Evolutionary conservation across 2,113 vertebrate species (phyloP).

Genomic region (Condylura cristata): DNA sequence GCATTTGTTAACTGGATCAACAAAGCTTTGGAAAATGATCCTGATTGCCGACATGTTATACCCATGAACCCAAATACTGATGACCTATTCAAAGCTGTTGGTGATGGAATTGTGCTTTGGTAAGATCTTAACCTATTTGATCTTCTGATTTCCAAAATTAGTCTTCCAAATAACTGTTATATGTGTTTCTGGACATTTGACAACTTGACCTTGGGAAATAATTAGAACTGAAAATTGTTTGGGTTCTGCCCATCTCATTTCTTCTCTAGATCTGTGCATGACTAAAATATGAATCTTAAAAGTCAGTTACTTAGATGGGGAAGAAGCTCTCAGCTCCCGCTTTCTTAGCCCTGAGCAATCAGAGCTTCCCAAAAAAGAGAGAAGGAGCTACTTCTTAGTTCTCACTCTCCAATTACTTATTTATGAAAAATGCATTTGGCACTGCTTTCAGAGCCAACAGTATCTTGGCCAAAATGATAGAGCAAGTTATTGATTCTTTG

Average conservation of each 20-base stretch:
- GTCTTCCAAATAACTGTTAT: neutral
- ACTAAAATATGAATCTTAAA: slow-evolving; percentile 7
- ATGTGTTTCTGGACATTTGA: slow-evolving; percentile 16
- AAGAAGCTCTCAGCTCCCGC: neutral
- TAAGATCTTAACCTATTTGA: slow-evolving; percentile 81
- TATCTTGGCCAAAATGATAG: slow-evolving; percentile 3
- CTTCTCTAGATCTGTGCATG: neutral
- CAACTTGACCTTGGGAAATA: neutral
- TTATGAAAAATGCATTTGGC: slow-evolving; percentile 45
- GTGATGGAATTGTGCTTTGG: slow-evolving; percentile 94
- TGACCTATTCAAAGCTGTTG: slow-evolving; percentile 92
- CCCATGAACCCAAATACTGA: slow-evolving; percentile 93
- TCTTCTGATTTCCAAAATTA: neutral
- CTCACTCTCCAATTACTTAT: slow-evolving; percentile 20
- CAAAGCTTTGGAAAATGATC: slow-evolving; percentile 92
- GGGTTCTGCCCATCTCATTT: slow-evolving; percentile 8
- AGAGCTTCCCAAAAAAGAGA: neutral
- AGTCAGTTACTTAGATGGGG: neutral
- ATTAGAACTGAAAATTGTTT: neutral
- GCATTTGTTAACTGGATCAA: slow-evolving; percentile 98
- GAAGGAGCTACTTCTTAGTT: neutral
- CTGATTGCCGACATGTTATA: slow-evolving; percentile 90
- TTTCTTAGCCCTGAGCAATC: slow-evolving; percentile 31
- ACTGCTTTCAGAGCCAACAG: neutral
- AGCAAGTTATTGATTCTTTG: slow-evolving; percentile 22